Base-by-base conservation (phyloP, 53 echinoderm and acorn worm species). In the Arbacia lixula region DNA sequence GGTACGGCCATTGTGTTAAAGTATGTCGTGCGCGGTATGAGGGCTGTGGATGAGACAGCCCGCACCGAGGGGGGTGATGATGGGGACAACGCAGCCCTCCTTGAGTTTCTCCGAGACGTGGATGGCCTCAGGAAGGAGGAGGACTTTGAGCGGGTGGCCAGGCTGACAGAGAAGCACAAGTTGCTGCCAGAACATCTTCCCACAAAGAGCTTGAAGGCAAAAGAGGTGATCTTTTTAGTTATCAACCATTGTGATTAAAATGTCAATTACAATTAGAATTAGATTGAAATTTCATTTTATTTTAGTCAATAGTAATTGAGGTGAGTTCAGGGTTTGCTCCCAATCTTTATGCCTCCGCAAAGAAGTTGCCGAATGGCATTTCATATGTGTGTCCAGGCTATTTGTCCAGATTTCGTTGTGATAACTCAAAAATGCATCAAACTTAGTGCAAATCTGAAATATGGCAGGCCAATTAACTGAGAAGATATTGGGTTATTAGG, bases 121-220 rank as follows among this genome's bases (percentile, higher is more conserved):
- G 97, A 97, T 61, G 90, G 85, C 28, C 86, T 90, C 11, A 85
- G 68, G 36, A 78, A 77, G 19, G 82, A 91, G 35, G 86, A 66
- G 21, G 88, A 92, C 31, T 21, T 74, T 20, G 25, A 66, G 20
- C 53, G 73, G 53, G 86, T 93, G 3, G 74, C 75, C 11, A 80
- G 68, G 0, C 86, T 97, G 30, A 86, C 90, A 39, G 94, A 90
- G 52, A 88, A 97, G 58, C 88, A 97, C 60, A 76, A 88, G 22
- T 83, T 97, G 16, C 84, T 76, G 27, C 83, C 90, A 51, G 94
- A 94, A 40, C 97, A 97, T 78, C 73, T 97, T 14, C 91, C 94
- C 24, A 88, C 92, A 10, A 83, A 89, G 66, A 89, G 86, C 42
- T 90, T 89, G 9, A 97, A 97, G 73, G 86, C 91, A 29, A 74